A percentile compares a stretch with the other conserved stretches of the same genome.
phyloP scores from a whole-genome alignment of 2,797 vertebrate species.

The Chelonia mydas region DNA sequence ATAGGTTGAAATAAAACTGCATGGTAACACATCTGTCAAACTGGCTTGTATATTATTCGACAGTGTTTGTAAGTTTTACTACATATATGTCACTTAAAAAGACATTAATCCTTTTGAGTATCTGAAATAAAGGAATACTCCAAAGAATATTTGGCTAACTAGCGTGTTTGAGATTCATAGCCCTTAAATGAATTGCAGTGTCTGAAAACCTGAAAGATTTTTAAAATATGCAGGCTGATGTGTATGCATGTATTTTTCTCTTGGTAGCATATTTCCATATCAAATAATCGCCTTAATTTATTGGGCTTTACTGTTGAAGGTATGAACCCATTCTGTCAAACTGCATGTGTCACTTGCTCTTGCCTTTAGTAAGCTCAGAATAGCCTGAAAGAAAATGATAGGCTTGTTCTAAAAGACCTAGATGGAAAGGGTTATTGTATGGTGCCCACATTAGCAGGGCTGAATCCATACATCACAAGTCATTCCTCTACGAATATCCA shows the following conservation, averaged over 20 bases:
- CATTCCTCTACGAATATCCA: conserved; percentile 58
- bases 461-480: conserved; percentile 42
- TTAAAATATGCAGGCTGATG: background rate
- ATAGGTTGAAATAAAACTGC: rapidly evolving
- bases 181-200: conserved; percentile 24
- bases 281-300: conserved; percentile 42
- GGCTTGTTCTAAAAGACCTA: conserved; percentile 54
- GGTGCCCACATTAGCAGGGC: conserved; percentile 50
- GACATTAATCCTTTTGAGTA: background rate
- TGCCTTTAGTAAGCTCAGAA: conserved; percentile 35
- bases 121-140: background rate
- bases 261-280: background rate
- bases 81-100: conserved; percentile 8
- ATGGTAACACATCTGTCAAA: background rate
- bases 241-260: background rate
- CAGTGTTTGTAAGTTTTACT: conserved; percentile 39
- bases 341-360: conserved; percentile 41
- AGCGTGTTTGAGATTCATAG: background rate
- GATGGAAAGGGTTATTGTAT: conserved; percentile 68
- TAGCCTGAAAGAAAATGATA: conserved; percentile 64
- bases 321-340: conserved; percentile 73
- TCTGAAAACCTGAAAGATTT: background rate
- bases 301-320: conserved; percentile 44
- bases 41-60: background rate
- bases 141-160: background rate